phyloP scores from a whole-genome alignment of 2,797 vertebrate species.

The Benthosema pterotum region DNA sequence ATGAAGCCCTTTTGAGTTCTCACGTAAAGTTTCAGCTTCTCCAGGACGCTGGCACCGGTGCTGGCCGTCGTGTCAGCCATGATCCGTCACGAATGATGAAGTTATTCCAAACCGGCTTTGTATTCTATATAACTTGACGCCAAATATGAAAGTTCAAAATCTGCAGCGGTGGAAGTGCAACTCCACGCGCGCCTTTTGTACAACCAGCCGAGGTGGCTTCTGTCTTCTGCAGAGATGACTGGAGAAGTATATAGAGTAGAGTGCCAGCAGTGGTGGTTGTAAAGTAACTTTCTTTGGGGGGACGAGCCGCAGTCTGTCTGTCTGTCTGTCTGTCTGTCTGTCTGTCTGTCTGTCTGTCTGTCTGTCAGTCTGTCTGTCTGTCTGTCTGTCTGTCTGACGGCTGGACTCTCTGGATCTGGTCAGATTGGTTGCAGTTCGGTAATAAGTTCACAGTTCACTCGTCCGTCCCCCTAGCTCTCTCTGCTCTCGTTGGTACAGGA shows the following conservation, averaged over 20 bases:
- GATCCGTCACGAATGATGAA: constrained; percentile 9
- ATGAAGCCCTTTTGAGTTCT: constrained; percentile 75
- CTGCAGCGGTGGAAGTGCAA: neutral
- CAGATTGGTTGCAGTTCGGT: neutral
- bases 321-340: too few relatives aligned
- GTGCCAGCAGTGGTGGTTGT: too few relatives aligned
- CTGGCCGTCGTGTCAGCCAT: constrained; percentile 71
- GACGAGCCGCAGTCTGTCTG: too few relatives aligned
- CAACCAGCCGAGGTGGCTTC: neutral
- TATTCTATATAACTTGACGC: neutral
- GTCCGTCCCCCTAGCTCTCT: neutral
- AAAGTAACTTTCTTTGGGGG: too few relatives aligned
- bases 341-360: too few relatives aligned
- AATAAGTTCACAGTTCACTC: neutral
- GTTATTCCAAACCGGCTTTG: neutral
- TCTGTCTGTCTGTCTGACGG: too few relatives aligned
- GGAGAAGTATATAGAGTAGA: too few relatives aligned
- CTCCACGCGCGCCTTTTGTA: neutral
- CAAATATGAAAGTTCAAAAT: too few relatives aligned
- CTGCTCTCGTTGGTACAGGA: neutral
- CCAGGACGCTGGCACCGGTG: constrained; percentile 39
- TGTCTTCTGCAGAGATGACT: too few relatives aligned
- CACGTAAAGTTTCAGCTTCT: constrained; percentile 70
- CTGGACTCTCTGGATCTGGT: too few relatives aligned
- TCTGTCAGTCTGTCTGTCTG: too few relatives aligned